A percentile compares a stretch with the other conserved stretches of the same genome.
Conservation (phyloP, 2,888 invertebrate genomes). For the Entomobrya proxima region DNA sequence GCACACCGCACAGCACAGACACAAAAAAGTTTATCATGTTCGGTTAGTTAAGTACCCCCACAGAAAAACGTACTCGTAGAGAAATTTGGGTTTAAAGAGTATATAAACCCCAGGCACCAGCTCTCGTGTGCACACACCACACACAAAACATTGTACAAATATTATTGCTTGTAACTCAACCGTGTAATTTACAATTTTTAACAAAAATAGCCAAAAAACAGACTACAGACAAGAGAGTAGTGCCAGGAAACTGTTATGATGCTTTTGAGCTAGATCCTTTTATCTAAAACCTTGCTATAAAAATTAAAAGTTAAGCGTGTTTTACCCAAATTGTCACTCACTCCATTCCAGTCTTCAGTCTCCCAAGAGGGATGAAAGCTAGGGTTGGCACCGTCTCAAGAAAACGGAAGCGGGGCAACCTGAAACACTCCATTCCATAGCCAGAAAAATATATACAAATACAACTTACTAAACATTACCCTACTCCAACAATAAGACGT, state of each 20-base stretch:
- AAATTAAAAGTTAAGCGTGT: too few species aligned
- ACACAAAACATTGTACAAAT: conserved; percentile 67
- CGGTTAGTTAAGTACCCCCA: conserved; percentile 17
- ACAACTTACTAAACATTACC: too few species aligned
- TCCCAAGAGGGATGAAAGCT: not conserved
- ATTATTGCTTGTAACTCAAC: conserved; percentile 71
- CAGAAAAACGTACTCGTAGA: too few species aligned
- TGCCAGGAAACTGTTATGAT: not conserved
- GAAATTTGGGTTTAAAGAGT: too few species aligned
- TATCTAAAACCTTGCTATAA: too few species aligned
- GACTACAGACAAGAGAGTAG: not conserved
- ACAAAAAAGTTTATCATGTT: conserved; percentile 21
- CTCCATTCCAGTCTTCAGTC: not conserved
- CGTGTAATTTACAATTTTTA: conserved; percentile 70
- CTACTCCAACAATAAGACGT: too few species aligned
- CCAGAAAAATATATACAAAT: not conserved
- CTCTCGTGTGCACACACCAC: not conserved
- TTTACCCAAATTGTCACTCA: too few species aligned
- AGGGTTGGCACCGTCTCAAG: conserved; percentile 34
- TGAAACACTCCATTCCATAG: not conserved
- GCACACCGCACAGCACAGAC: too few species aligned
- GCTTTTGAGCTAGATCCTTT: too few species aligned
- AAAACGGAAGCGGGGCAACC: conserved; percentile 1
- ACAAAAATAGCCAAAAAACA: conserved; percentile 45
- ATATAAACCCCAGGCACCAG: not conserved